Conservation (phyloP, 30 jellyfish, hydroid and myxozoan genomes). For the Aurelia aurita complex sp. Pacific region DNA sequence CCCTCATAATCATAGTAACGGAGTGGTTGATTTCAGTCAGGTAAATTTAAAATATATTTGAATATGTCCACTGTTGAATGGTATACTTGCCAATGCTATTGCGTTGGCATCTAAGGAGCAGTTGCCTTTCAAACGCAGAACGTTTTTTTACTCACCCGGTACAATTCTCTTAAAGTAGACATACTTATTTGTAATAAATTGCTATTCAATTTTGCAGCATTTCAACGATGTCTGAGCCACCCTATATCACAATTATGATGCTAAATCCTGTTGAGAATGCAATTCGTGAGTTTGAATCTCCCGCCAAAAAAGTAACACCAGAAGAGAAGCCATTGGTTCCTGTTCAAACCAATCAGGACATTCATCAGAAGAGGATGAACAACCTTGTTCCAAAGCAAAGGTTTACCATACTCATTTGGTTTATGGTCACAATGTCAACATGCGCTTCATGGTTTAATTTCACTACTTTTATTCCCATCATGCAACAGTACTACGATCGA, state of each 20-base stretch:
- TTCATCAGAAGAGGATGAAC: neutral
- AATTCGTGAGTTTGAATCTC: slow-evolving; percentile 13
- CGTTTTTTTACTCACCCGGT: too few relatives aligned
- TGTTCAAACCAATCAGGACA: neutral
- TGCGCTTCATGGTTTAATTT: slow-evolving; percentile 50
- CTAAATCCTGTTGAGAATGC: slow-evolving; percentile 68
- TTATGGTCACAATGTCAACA: slow-evolving; percentile 9
- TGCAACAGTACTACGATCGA: slow-evolving; percentile 25
- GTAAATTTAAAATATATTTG: too few relatives aligned
- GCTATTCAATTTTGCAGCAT: too few relatives aligned
- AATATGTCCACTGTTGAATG: too few relatives aligned
- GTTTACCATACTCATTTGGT: slow-evolving; percentile 26
- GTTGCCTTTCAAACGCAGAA: too few relatives aligned
- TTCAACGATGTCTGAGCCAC: slow-evolving; percentile 2
- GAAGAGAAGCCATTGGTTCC: slow-evolving; percentile 22
- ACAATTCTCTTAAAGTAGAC: too few relatives aligned
- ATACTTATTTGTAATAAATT: too few relatives aligned
- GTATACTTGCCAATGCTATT: too few relatives aligned
- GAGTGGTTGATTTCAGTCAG: too few relatives aligned
- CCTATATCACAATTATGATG: slow-evolving; percentile 45
- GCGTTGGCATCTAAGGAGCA: too few relatives aligned
- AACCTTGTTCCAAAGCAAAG: slow-evolving; percentile 31
- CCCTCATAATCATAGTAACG: too few relatives aligned
- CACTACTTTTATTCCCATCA: slow-evolving; percentile 12
- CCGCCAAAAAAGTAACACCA: neutral